Evolutionary conservation across 1,140 invertebrate species (phyloP).

Genomic region (Colletes gigas): DNA sequence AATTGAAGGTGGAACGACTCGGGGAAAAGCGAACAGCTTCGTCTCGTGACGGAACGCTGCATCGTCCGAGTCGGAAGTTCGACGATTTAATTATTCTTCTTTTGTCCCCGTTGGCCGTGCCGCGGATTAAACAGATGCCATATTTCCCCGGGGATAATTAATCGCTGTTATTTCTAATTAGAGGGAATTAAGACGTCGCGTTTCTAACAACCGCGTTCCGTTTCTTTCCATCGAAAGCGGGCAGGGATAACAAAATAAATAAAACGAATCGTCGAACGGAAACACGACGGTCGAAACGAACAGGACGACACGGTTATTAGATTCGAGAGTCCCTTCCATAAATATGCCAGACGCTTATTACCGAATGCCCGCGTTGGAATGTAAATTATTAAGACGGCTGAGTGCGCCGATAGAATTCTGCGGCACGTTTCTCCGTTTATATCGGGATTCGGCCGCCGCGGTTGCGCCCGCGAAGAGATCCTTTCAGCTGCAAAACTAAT

Average conservation of each 20-base stretch:
- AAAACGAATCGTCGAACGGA: slow-evolving; percentile 47
- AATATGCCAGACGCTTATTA: slow-evolving; percentile 61
- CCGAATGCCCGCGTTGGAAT: slow-evolving; percentile 46
- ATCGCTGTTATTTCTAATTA: slow-evolving; percentile 62
- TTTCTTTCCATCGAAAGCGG: neutral
- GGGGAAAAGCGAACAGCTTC: slow-evolving; percentile 14
- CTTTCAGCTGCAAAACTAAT: slow-evolving; percentile 19
- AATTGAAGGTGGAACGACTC: slow-evolving; percentile 22
- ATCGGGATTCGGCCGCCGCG: slow-evolving; percentile 27
- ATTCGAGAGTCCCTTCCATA: slow-evolving; percentile 40
- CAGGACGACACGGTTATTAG: slow-evolving; percentile 43
- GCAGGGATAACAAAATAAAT: slow-evolving; percentile 15
- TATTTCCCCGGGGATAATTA: slow-evolving; percentile 54
- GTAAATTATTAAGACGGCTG: slow-evolving; percentile 60
- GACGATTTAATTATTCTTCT: slow-evolving; percentile 52
- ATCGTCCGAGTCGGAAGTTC: slow-evolving; percentile 36
- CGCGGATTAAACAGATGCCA: slow-evolving; percentile 48
- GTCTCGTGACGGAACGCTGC: slow-evolving; percentile 12
- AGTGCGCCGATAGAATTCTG: slow-evolving; percentile 51
- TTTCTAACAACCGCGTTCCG: neutral
- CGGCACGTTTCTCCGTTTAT: slow-evolving; percentile 55
- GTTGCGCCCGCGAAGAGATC: neutral
- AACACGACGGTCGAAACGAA: slow-evolving; percentile 13
- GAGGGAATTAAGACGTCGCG: slow-evolving; percentile 54
- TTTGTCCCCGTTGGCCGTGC: slow-evolving; percentile 20